A percentile compares a stretch with the other conserved stretches of the same genome.
Conservation (phyloP, 1,140 invertebrate species). For the Ridgeia piscesae region DNA sequence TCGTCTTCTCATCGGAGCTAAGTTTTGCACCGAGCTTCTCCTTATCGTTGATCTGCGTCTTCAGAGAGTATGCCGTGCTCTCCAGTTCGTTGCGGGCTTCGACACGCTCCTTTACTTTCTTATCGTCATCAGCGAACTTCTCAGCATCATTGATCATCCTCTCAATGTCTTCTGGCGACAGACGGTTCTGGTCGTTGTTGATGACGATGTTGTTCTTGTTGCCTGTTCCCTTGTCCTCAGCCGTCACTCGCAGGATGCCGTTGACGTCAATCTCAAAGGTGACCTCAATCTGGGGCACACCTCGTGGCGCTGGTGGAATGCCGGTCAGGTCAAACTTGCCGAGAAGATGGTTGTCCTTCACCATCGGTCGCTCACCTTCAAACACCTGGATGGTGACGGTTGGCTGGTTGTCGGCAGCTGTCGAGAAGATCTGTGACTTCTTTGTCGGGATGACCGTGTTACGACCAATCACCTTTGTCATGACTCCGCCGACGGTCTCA, state of each 20-base stretch:
- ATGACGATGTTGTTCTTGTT: constrained; percentile 98
- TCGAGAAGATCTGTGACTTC: constrained; percentile 99
- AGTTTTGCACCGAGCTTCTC: constrained; percentile 96
- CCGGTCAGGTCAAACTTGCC: constrained; percentile 98
- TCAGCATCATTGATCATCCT: constrained; percentile 98
- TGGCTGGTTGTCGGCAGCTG: constrained; percentile 97
- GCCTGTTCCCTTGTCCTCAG: constrained; percentile 96
- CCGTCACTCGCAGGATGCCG: constrained; percentile 79
- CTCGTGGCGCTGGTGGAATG: constrained; percentile 94
- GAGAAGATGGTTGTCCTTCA: constrained; percentile 96
- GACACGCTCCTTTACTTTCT: constrained; percentile 88
- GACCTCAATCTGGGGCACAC: constrained; percentile 98
- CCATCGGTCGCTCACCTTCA: constrained; percentile 98
- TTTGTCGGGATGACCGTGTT: constrained; percentile 99
- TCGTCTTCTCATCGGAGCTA: constrained; percentile 87
- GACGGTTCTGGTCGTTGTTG: constrained; percentile 95
- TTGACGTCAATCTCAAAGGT: constrained; percentile 99
- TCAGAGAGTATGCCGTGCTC: constrained; percentile 96
- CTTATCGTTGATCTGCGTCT: constrained; percentile 96
- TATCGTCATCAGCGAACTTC: constrained; percentile 98
- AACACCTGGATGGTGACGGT: constrained; percentile 98
- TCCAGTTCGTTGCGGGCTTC: constrained; percentile 88
- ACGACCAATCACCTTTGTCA: constrained; percentile 97
- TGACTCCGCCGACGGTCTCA: constrained; percentile 98
- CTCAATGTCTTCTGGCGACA: constrained; percentile 97